Conservation (phyloP, 2,888 invertebrate species). For the Drosophila suboccidentalis region DNA sequence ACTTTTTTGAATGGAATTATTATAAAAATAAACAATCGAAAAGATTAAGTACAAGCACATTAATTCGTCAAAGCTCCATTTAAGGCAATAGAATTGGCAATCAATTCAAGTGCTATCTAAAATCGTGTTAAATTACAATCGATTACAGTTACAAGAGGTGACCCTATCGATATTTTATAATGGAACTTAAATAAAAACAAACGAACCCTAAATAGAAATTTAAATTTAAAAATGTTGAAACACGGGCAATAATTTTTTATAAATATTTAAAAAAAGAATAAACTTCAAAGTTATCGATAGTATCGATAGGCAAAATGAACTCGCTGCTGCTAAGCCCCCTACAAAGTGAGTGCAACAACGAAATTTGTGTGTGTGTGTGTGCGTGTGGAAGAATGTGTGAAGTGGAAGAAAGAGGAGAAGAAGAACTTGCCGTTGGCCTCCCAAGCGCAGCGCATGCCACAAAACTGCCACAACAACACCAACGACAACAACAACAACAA, state of each 20-base stretch:
- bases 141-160: neutral
- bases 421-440: conserved; percentile 75
- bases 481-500: conserved; percentile 1
- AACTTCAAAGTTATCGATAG: conserved; percentile 6
- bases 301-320: conserved; percentile 10
- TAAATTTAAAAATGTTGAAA: neutral
- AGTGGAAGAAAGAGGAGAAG: conserved; percentile 3
- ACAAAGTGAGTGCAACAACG: conserved; percentile 35
- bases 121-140: neutral
- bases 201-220: neutral
- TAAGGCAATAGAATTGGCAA: conserved; percentile 1
- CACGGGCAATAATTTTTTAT: too few relatives aligned
- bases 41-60: conserved; percentile 32
- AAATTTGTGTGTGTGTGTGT: neutral
- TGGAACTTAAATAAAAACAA: neutral
- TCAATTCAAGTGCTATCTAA: neutral
- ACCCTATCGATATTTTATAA: neutral
- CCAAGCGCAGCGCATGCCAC: conserved; percentile 69
- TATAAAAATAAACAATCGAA: conserved; percentile 2
- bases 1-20: conserved; percentile 31
- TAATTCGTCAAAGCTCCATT: conserved; percentile 27
- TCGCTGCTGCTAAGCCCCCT: conserved; percentile 16
- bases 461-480: conserved; percentile 37
- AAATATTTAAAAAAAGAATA: too few relatives aligned
- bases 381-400: conserved; percentile 9